Evolutionary conservation across 2,888 invertebrate species (phyloP), one percentile per base, ranked within the genome.

Genomic region (Pinctada fucata): DNA sequence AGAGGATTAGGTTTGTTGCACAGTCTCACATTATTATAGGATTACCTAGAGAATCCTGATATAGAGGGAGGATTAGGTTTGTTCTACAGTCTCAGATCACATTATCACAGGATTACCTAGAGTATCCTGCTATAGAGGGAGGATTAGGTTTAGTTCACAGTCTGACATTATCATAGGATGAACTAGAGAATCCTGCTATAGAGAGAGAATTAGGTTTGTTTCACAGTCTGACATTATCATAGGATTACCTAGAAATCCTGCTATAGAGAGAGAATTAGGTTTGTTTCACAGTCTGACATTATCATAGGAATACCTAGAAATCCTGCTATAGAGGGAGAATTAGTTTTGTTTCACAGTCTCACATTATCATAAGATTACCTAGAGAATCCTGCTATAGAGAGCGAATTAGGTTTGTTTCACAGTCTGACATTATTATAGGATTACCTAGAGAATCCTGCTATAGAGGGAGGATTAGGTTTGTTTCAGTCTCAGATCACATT

Each of bases 51-150:
- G 93, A 99, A 99, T 0, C 92, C 98, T 71, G 98, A 98, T 81
- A 99, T 95, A 0, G 97, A 95, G 76, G 99, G 93, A 0, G 98
- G 97, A 90, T 95, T 96, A 66, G 99, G 96, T 87, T 96, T 96
- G 0, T 97, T 95, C 93, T 99, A 99, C 31, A 31, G 31, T 31
- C 31, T 31, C 31, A 31, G 31, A 31, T 31, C 31, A 31, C 31
- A 31, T 31, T 31, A 31, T 31, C 31, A 31, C 31, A 31, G 31
- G 31, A 31, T 31, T 31, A 31, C 31, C 31, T 31, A 31, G 31
- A 31, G 31, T 31, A 31, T 31, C 31, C 31, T 31, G 31, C 31
- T 31, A 31, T 31, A 31, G 31, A 31, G 31, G 31, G 31, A 31
- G 31, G 31, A 31, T 31, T 31, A 31, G 31, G 31, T 31, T 31